Percentiles rank a stretch among this genome's conserved stretches.
phyloP scores from a whole-genome alignment of 2,888 invertebrate species.

The Eretmocerus hayati region DNA sequence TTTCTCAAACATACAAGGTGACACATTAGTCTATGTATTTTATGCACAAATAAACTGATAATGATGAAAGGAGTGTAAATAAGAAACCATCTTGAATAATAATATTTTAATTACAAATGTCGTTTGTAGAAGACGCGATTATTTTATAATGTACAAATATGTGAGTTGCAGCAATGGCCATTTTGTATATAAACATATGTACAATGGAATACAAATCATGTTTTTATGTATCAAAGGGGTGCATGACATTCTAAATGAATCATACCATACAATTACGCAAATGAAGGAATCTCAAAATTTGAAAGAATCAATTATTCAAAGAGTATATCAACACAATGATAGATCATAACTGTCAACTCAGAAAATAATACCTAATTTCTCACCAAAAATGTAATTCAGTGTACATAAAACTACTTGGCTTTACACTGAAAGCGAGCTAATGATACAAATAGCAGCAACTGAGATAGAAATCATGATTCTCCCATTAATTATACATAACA shows the following conservation, averaged over 20 bases:
- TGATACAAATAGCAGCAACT: constrained; percentile 8
- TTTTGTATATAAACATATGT: constrained; percentile 16
- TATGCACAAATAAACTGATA: too few relatives aligned
- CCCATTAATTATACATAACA: constrained; percentile 7
- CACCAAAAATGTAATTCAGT: constrained; percentile 12
- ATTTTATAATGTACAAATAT: constrained; percentile 18
- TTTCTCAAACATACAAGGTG: too few relatives aligned
- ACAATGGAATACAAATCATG: constrained; percentile 15
- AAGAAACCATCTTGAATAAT: constrained; percentile 14
- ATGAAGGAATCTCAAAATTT: constrained; percentile 21
- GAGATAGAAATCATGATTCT: constrained; percentile 10
- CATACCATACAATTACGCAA: constrained; percentile 17
- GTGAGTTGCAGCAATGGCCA: constrained; percentile 20
- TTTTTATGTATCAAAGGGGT: constrained; percentile 17
- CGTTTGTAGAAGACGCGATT: constrained; percentile 22
- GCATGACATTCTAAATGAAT: constrained; percentile 10
- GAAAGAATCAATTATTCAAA: constrained; percentile 14
- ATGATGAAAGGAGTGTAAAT: too few relatives aligned
- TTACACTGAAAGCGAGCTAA: constrained; percentile 5
- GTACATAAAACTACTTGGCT: constrained; percentile 13
- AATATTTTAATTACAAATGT: constrained; percentile 23
- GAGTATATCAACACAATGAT: constrained; percentile 8
- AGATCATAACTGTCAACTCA: constrained; percentile 13
- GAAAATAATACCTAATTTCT: constrained; percentile 14
- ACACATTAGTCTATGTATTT: too few relatives aligned